Base-by-base conservation (phyloP, 2,888 invertebrate species). In the Papilio demoleus region DNA sequence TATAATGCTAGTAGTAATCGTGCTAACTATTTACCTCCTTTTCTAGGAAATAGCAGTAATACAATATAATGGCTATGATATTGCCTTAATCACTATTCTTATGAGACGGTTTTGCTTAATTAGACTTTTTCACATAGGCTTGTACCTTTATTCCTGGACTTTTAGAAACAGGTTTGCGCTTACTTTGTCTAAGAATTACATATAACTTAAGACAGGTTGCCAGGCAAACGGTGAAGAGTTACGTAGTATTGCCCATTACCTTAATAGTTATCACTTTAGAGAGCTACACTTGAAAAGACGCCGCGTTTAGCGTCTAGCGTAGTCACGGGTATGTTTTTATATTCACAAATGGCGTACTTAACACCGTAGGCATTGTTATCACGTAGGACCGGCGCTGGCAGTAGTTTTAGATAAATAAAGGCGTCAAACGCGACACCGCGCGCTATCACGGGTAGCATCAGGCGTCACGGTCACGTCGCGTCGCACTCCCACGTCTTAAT, bases 401-500 rank as follows among this genome's bases (percentile, higher is more conserved):
- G 77, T 76, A 80, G 79, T 82, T 84, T 82, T 76, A 78, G 81
- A 76, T 76, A 79, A 77, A 83, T 80, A 81, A 82, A 88, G 86
- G 90, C 88, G 90, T 91, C 88, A 91, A 92, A 88, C 83, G 82
- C 83, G 80, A 83, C 88, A 86, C 87, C 77, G 82, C 77, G 74
- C 75, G 76, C 72, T 88, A 88, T 90, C 88, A 74, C 72, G 72
- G 67, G 75, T 70, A 74, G 70, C 83, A 90, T 90, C 90, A 79
- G 83, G 88, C 89, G 91, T 88, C 85, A 88, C 90, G 88, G 90
- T 92, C 92, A 92, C 91, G 92, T 88, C 81, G 80, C 79, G 74
- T 76, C 82, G 77, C 91, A 89, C 92, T 90, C 91, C 91, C 91
- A 91, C 92, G 91, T 90, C 90, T 88, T 92, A 92, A 92, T 92